phyloP scores from a whole-genome alignment of 2,888 invertebrate genomes.

The Brenthis ino region DNA sequence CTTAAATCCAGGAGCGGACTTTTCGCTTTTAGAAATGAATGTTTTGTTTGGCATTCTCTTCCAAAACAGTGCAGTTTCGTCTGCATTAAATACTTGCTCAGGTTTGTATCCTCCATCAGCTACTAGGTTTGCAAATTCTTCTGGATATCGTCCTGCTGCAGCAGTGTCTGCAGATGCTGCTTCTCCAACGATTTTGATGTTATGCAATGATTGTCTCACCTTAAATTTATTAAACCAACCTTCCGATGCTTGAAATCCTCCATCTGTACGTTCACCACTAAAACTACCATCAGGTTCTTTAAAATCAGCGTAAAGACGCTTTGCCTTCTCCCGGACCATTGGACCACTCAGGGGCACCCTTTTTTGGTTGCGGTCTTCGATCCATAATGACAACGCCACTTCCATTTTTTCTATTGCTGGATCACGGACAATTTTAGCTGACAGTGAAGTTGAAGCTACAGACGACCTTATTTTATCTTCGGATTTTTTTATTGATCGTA shows the following conservation, averaged over 20 bases:
- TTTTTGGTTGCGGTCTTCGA: slow-evolving; percentile 41
- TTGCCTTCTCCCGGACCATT: slow-evolving; percentile 42
- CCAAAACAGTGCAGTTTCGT: slow-evolving; percentile 44
- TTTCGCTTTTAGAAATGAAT: slow-evolving; percentile 44
- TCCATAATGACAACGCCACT: slow-evolving; percentile 44
- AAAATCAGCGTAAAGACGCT: slow-evolving; percentile 44
- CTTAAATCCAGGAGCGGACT: slow-evolving; percentile 40
- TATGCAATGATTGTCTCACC: slow-evolving; percentile 42
- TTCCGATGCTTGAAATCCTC: slow-evolving; percentile 39
- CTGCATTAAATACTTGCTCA: slow-evolving; percentile 43
- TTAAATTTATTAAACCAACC: slow-evolving; percentile 45
- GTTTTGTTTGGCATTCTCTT: slow-evolving; percentile 41
- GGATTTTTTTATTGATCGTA: slow-evolving; percentile 39
- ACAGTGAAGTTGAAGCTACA: slow-evolving; percentile 43
- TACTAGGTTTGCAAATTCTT: slow-evolving; percentile 41
- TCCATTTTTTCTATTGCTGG: slow-evolving; percentile 42
- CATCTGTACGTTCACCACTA: slow-evolving; percentile 35
- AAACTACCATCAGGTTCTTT: slow-evolving; percentile 36
- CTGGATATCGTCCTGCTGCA: slow-evolving; percentile 42
- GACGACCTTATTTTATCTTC: slow-evolving; percentile 43
- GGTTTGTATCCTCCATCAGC: slow-evolving; percentile 40
- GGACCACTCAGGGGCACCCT: slow-evolving; percentile 42
- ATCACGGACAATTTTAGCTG: slow-evolving; percentile 44
- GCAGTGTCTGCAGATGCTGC: slow-evolving; percentile 42
- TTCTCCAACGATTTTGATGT: slow-evolving; percentile 39